phyloP scores from a whole-genome alignment of 2,797 vertebrate genomes.

The Sternarchorhynchus goeldii region DNA sequence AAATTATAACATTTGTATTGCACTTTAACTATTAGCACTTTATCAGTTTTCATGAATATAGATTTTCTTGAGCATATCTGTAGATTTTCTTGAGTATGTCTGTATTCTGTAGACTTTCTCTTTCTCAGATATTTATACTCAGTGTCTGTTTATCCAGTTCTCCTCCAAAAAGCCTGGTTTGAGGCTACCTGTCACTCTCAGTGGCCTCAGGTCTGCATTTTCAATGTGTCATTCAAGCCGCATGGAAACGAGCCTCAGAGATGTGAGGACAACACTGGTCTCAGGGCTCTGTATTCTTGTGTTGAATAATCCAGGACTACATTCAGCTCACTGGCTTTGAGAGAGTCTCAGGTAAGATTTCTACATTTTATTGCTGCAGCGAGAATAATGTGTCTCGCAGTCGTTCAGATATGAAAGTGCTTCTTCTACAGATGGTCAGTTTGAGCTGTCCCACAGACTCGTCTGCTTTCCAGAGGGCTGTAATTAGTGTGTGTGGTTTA shows the following conservation, averaged over 20 bases:
- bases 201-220: background rate
- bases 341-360: slow-evolving; percentile 32
- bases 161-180: background rate
- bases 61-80: background rate
- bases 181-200: background rate
- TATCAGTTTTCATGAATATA: no score
- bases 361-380: slow-evolving; percentile 17
- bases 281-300: slow-evolving; percentile 23
- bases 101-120: background rate
- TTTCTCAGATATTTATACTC: background rate
- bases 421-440: background rate
- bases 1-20: no score
- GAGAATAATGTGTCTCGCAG: background rate
- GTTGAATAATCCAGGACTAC: background rate
- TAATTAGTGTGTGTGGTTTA: slow-evolving; percentile 18
- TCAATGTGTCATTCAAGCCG: slow-evolving; percentile 15
- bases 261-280: slow-evolving; percentile 13
- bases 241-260: slow-evolving; percentile 16
- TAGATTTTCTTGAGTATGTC: background rate
- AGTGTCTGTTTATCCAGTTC: background rate
- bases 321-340: slow-evolving; percentile 35
- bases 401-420: background rate
- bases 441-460: background rate
- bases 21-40: no score
- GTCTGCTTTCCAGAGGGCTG: slow-evolving; percentile 1